Conservation (phyloP, 2,888 invertebrate genomes). For the Caenorhabditis drosophilae region DNA sequence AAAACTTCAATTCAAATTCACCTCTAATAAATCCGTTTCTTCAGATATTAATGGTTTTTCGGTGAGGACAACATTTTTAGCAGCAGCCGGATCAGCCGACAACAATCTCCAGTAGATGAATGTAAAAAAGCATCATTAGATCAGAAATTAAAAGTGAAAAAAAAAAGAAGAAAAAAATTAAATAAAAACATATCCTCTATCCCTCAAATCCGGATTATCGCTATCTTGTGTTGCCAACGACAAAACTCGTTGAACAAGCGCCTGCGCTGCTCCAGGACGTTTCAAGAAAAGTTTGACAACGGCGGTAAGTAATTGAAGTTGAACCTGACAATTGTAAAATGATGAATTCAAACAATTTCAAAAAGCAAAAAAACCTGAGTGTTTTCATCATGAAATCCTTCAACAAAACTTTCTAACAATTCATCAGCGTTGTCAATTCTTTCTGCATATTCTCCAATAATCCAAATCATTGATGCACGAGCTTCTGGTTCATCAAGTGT, state of each 20-base stretch:
- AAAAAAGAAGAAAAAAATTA: neutral
- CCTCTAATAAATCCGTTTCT: constrained; percentile 53
- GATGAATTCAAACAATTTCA: neutral
- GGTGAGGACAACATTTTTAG: constrained; percentile 94
- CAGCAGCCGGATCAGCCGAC: constrained; percentile 98
- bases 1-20: neutral
- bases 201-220: constrained; percentile 96
- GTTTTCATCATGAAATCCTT: constrained; percentile 95
- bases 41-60: constrained; percentile 99
- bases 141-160: neutral
- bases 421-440: constrained; percentile 99
- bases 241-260: constrained; percentile 88
- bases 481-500: constrained; percentile 94
- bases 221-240: constrained; percentile 77
- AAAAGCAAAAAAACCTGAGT: constrained; percentile 78
- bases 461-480: constrained; percentile 91
- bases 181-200: constrained; percentile 77
- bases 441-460: constrained; percentile 91
- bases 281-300: constrained; percentile 98
- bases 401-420: constrained; percentile 92
- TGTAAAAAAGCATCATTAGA: constrained; percentile 13
- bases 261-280: constrained; percentile 96
- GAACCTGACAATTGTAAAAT: constrained; percentile 76
- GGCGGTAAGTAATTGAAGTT: constrained; percentile 92
- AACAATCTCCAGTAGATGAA: constrained; percentile 98